Percentiles rank a stretch among this genome's conserved stretches.
Conservation (phyloP, 2,797 vertebrate genomes). For the Bradypodion pumilum region DNA sequence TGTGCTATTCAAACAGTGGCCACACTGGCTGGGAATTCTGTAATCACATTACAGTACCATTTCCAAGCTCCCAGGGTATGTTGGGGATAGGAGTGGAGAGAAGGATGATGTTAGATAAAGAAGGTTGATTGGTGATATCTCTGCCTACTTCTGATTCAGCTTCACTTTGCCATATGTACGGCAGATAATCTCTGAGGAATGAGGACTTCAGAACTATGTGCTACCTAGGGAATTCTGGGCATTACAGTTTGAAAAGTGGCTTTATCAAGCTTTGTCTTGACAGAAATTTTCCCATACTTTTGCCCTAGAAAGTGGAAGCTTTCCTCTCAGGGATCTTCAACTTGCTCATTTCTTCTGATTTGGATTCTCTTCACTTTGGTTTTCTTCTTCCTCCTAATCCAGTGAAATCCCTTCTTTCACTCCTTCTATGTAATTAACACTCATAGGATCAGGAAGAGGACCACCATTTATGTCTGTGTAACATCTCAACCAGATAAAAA, state of each 20-base stretch:
- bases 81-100: too few relatives aligned
- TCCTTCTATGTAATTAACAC: not conserved
- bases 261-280: not conserved
- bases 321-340: not conserved
- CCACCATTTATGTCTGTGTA: not conserved
- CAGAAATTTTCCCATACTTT: not conserved
- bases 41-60: too few relatives aligned
- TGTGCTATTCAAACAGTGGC: too few relatives aligned
- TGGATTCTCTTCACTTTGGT: not conserved
- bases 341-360: not conserved
- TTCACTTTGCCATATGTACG: not conserved
- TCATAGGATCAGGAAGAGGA: not conserved
- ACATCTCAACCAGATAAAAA: conserved; percentile 8
- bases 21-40: too few relatives aligned
- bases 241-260: too few relatives aligned
- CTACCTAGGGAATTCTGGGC: not conserved
- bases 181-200: not conserved
- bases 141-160: not conserved
- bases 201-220: not conserved
- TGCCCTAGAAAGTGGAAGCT: not conserved
- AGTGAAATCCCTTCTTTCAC: not conserved
- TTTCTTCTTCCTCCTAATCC: not conserved
- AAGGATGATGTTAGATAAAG: not conserved
- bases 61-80: too few relatives aligned
- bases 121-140: not conserved